Percentiles rank a stretch among this genome's conserved stretches.
Evolutionary conservation across 2,797 vertebrate species (phyloP).

Genomic region (Eidolon dupreanum): DNA sequence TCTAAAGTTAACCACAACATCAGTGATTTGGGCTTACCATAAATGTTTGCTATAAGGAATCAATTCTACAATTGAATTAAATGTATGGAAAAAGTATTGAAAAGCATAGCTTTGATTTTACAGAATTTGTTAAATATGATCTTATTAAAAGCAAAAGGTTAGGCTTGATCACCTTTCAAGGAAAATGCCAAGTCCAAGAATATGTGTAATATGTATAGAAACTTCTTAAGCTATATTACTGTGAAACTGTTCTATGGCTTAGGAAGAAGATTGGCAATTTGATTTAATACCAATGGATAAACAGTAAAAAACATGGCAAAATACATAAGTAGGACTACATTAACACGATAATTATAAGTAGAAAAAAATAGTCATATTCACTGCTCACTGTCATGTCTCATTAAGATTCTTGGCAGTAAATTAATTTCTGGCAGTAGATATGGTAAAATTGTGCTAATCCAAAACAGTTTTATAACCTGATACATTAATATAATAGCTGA

Average conservation of each 20-base stretch:
- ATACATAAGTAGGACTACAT: not conserved
- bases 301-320: not conserved
- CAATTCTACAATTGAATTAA: not conserved
- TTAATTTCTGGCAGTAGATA: not conserved
- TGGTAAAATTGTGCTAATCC: not conserved
- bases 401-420: not conserved
- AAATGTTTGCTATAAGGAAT: not conserved
- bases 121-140: not conserved
- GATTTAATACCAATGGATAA: not conserved
- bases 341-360: not conserved
- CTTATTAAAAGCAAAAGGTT: not conserved
- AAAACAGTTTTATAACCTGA: not conserved
- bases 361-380: not conserved
- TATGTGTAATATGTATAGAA: not conserved
- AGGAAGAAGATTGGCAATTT: not conserved
- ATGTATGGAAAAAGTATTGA: not conserved
- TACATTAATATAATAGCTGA: not conserved
- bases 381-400: not conserved
- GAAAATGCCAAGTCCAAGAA: not conserved
- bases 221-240: not conserved
- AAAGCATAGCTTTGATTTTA: not conserved
- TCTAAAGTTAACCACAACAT: not conserved
- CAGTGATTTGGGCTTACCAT: not conserved
- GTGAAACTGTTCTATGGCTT: not conserved
- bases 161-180: not conserved